phyloP scores from a whole-genome alignment of 2,113 vertebrate genomes.

The Tenebrosternarchus preto region DNA sequence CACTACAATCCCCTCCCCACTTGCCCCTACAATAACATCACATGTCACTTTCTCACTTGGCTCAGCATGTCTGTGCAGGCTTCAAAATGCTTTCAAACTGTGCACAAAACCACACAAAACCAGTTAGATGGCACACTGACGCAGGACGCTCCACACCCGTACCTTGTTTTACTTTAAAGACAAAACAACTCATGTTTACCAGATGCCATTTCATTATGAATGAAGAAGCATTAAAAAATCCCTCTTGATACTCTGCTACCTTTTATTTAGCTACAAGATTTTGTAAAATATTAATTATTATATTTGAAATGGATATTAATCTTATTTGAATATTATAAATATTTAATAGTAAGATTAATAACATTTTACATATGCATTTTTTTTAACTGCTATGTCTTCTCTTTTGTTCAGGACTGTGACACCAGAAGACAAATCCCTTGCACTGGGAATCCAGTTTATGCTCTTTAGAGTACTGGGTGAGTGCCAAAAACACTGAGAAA shows the following conservation, averaged over 20 bases:
- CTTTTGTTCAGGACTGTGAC: slow-evolving; percentile 76
- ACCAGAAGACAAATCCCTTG: slow-evolving; percentile 87
- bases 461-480: slow-evolving; percentile 88
- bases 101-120: background rate
- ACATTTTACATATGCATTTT: too few species aligned
- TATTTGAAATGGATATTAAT: too few species aligned
- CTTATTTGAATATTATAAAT: too few species aligned
- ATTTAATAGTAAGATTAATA: too few species aligned
- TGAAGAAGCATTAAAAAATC: too few species aligned
- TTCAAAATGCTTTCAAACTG: background rate
- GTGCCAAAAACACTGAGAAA: slow-evolving; percentile 34
- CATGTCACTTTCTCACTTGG: too few species aligned
- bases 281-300: too few species aligned
- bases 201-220: background rate
- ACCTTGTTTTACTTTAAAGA: background rate
- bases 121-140: background rate
- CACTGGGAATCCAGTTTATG: slow-evolving; percentile 93
- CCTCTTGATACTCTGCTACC: too few species aligned
- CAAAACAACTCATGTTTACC: background rate
- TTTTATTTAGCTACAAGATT: background rate
- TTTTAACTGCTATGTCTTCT: background rate
- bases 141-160: too few species aligned
- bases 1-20: background rate
- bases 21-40: too few species aligned
- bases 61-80: background rate